Conservation (phyloP, 2,113 vertebrate species). For the Oryzias javanicus region DNA sequence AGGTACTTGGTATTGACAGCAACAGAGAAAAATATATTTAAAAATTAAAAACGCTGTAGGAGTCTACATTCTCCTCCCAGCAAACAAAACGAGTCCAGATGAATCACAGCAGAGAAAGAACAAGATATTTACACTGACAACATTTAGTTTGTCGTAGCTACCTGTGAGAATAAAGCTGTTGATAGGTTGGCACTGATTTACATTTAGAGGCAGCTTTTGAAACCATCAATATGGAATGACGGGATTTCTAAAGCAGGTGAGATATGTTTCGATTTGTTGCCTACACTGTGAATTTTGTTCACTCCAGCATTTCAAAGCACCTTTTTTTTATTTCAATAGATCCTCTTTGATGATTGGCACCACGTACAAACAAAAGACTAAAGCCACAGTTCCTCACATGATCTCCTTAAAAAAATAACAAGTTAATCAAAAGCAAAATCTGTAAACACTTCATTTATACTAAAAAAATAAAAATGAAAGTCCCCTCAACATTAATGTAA, state of each 20-base stretch:
- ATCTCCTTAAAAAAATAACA: conserved; percentile 1
- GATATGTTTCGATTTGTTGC: conserved; percentile 47
- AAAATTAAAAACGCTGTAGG: conserved; percentile 15
- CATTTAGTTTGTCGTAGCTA: conserved; percentile 53
- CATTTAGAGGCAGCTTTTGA: conserved; percentile 19
- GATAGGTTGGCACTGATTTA: conserved; percentile 42
- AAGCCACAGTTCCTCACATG: background rate
- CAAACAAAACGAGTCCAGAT: conserved; percentile 14
- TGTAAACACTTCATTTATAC: conserved; percentile 76
- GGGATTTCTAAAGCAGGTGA: conserved; percentile 21
- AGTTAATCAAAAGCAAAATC: conserved; percentile 59
- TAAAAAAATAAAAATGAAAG: conserved; percentile 26
- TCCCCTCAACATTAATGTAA: conserved; percentile 75
- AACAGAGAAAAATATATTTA: conserved; percentile 6
- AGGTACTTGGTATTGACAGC: conserved; percentile 34
- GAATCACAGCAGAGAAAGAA: conserved; percentile 43
- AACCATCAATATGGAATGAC: conserved; percentile 31
- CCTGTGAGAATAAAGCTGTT: conserved; percentile 52
- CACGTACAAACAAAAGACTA: conserved; percentile 42
- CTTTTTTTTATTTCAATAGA: conserved; percentile 31
- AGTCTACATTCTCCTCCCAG: background rate
- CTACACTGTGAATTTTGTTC: conserved; percentile 23
- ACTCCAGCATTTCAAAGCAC: conserved; percentile 54
- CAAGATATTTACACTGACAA: conserved; percentile 40
- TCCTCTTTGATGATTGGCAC: conserved; percentile 73